These are phyloP conservation scores for Athalia rosae DNA, from an alignment of 2,888 invertebrate species.

Conservation along the genomic window DNA sequence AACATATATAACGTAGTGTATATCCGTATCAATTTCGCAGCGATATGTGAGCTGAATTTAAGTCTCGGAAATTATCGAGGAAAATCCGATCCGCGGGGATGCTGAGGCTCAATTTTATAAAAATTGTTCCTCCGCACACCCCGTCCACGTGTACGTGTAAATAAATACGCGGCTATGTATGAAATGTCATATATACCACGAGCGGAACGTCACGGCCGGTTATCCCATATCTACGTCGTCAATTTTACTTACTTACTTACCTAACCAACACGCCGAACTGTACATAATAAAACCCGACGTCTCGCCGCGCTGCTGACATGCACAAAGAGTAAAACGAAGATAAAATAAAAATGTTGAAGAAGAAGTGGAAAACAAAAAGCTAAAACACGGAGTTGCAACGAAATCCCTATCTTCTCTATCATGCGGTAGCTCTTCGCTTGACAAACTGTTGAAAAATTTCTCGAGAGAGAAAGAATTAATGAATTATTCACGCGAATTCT, in stretches of 20 bases:
- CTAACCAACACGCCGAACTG: too few species aligned
- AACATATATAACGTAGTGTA: neutral
- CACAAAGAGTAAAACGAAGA: neutral
- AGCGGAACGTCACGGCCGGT: neutral
- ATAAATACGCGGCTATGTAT: too few species aligned
- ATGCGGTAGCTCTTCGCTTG: too few species aligned
- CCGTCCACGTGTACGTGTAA: too few species aligned
- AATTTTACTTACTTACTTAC: conserved; percentile 27
- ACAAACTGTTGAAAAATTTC: too few species aligned
- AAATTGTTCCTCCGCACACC: conserved; percentile 23
- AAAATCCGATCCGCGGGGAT: conserved; percentile 19
- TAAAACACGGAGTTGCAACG: neutral
- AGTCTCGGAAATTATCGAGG: conserved; percentile 32
- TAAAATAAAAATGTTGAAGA: neutral
- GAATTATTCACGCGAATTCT: too few species aligned
- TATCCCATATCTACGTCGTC: conserved; percentile 26
- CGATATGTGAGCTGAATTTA: conserved; percentile 36
- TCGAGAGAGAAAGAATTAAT: too few species aligned
- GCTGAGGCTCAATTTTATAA: conserved; percentile 24
- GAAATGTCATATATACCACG: too few species aligned
- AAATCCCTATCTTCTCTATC: too few species aligned
- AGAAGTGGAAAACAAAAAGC: neutral
- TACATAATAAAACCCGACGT: neutral
- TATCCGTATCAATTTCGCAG: conserved; percentile 32
- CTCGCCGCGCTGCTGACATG: neutral